These are phyloP conservation scores for Pyrochroa serraticornis DNA, from an alignment of 2,888 invertebrate species.

Conservation along the genomic window DNA sequence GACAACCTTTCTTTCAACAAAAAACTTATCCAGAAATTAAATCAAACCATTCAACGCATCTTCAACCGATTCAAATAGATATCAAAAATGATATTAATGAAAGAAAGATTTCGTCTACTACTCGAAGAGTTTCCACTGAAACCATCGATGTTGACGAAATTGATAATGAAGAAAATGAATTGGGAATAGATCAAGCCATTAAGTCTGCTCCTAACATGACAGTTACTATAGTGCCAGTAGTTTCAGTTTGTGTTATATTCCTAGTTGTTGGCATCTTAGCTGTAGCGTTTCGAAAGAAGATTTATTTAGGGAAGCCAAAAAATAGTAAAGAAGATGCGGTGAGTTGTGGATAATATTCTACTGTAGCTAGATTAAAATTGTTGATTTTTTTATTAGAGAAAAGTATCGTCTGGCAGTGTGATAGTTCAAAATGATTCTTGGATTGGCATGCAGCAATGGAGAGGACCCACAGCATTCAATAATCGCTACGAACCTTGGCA, in stretches of 20 bases:
- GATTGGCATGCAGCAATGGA: slow-evolving; percentile 78
- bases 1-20: slow-evolving; percentile 40
- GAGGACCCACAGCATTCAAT: slow-evolving; percentile 77
- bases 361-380: neutral
- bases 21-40: slow-evolving; percentile 26
- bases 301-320: slow-evolving; percentile 69
- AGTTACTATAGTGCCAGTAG: slow-evolving; percentile 72
- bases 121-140: slow-evolving; percentile 5
- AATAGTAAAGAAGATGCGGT: slow-evolving; percentile 78
- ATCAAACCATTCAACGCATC: slow-evolving; percentile 15
- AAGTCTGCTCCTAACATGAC: slow-evolving; percentile 63
- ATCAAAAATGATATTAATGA: slow-evolving; percentile 19
- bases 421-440: slow-evolving; percentile 71
- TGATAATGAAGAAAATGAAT: slow-evolving; percentile 33
- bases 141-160: slow-evolving; percentile 13
- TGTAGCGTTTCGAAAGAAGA: slow-evolving; percentile 74
- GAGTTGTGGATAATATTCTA: slow-evolving; percentile 49
- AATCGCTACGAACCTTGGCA: slow-evolving; percentile 88
- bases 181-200: slow-evolving; percentile 51
- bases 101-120: slow-evolving; percentile 7
- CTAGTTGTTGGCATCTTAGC: slow-evolving; percentile 70
- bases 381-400: slow-evolving; percentile 62
- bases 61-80: slow-evolving; percentile 29
- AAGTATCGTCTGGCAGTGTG: slow-evolving; percentile 68
- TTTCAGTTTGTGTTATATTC: slow-evolving; percentile 73